Evolutionary conservation across 2,888 invertebrate species (phyloP).

Genomic region (Eumerus sabulonum): DNA sequence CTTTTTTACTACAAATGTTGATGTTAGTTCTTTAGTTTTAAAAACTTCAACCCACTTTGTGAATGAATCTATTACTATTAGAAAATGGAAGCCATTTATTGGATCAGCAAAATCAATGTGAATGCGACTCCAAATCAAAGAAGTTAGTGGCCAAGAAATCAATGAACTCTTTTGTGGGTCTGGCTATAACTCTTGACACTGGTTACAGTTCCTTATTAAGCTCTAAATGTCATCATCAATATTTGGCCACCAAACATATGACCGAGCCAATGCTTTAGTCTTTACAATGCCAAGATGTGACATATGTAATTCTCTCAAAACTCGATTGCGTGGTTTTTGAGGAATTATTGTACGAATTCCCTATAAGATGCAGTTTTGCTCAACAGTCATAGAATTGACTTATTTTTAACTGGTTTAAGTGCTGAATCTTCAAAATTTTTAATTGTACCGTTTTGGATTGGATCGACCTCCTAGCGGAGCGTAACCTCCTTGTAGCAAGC

Average conservation of each 20-base stretch:
- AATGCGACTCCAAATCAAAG: conserved; percentile 49
- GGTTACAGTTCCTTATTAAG: conserved; percentile 43
- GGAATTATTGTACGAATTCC: conserved; percentile 54
- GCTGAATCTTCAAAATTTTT: conserved; percentile 5
- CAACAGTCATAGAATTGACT: conserved; percentile 36
- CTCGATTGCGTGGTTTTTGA: conserved; percentile 24
- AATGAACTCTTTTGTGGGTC: conserved; percentile 56
- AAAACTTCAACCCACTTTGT: conserved; percentile 68
- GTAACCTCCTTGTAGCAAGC: no score
- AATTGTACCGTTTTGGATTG: conserved; percentile 39
- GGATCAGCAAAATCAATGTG: conserved; percentile 66
- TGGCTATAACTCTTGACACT: conserved; percentile 52
- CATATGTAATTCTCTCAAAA: conserved; percentile 49
- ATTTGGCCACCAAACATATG: conserved; percentile 50
- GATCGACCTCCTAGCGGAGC: no score
- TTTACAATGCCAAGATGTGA: conserved; percentile 64
- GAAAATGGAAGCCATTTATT: no score
- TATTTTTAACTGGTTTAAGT: conserved; percentile 30
- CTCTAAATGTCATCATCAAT: conserved; percentile 35
- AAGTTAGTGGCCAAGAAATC: conserved; percentile 54
- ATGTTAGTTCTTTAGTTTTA: conserved; percentile 59
- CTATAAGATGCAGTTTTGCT: conserved; percentile 43
- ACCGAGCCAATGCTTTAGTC: conserved; percentile 52
- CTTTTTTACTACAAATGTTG: conserved; percentile 45
- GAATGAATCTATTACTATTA: conserved; percentile 55